Conservation (phyloP, 2,113 vertebrate genomes). For the Epinephelus cyanopodus region DNA sequence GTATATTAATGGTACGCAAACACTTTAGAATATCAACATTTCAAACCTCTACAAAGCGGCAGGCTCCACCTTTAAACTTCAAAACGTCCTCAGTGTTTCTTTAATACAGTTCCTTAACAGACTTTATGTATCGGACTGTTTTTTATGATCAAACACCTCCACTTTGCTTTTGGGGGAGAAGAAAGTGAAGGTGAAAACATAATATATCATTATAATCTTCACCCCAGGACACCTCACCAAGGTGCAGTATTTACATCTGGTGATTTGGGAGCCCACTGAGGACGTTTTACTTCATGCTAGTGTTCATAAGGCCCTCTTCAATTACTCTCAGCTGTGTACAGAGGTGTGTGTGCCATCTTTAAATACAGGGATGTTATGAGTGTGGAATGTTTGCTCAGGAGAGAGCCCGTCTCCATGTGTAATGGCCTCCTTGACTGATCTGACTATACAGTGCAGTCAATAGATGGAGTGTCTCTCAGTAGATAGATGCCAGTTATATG, state of each 20-base stretch:
- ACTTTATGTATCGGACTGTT: background rate
- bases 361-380: background rate
- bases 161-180: background rate
- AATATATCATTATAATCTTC: background rate
- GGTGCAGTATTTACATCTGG: slow-evolving; percentile 3
- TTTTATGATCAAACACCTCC: background rate
- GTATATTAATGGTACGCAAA: background rate
- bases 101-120: background rate
- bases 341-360: background rate
- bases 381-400: background rate
- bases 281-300: background rate
- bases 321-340: background rate
- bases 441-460: background rate
- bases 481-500: background rate
- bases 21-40: background rate
- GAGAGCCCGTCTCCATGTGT: too few relatives aligned
- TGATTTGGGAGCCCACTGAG: background rate
- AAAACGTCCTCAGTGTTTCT: background rate
- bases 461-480: slow-evolving; percentile 7
- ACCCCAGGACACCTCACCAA: background rate
- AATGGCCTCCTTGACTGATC: background rate
- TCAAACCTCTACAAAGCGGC: background rate
- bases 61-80: background rate
- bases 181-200: background rate
- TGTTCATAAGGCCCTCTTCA: background rate